These are phyloP conservation scores for Agelastica alni DNA, from an alignment of 2,888 invertebrate species.

Conservation along the genomic window DNA sequence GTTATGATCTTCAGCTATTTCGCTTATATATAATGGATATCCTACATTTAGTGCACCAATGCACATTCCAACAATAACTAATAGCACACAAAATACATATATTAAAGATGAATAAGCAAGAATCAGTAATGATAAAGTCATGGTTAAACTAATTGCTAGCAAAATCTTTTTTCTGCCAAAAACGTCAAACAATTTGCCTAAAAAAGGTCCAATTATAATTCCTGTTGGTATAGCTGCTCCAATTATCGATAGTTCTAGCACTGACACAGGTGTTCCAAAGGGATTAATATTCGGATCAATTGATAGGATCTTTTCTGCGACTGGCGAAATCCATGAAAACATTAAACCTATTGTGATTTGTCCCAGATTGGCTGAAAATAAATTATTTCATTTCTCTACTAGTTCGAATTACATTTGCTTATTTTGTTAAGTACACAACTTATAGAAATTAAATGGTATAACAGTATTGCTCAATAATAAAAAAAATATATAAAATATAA, in stretches of 20 bases:
- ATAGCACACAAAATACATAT: background rate
- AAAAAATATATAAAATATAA: no score
- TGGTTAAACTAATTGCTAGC: background rate
- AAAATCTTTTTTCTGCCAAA: slow-evolving; percentile 9
- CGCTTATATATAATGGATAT: slow-evolving; percentile 82
- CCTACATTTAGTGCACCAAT: slow-evolving; percentile 12
- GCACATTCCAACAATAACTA: background rate
- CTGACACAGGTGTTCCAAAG: slow-evolving; percentile 8
- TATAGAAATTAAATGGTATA: no score
- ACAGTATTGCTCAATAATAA: no score
- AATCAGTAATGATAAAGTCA: background rate
- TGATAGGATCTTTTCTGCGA: slow-evolving; percentile 11
- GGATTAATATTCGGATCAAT: slow-evolving; percentile 16
- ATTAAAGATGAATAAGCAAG: slow-evolving; percentile 9
- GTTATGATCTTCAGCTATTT: slow-evolving; percentile 78
- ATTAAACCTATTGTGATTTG: background rate
- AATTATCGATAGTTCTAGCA: slow-evolving; percentile 10
- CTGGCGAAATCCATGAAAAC: slow-evolving; percentile 23
- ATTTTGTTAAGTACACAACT: no score
- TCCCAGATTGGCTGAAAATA: slow-evolving; percentile 13
- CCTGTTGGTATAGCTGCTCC: slow-evolving; percentile 3
- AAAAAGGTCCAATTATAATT: background rate
- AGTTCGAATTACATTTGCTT: no score
- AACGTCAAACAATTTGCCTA: slow-evolving; percentile 5
- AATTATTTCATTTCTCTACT: no score